A percentile compares a stretch with the other conserved stretches of the same genome.
Evolutionary conservation across 1,140 invertebrate species (phyloP).

Genomic region (Atta texana): DNA sequence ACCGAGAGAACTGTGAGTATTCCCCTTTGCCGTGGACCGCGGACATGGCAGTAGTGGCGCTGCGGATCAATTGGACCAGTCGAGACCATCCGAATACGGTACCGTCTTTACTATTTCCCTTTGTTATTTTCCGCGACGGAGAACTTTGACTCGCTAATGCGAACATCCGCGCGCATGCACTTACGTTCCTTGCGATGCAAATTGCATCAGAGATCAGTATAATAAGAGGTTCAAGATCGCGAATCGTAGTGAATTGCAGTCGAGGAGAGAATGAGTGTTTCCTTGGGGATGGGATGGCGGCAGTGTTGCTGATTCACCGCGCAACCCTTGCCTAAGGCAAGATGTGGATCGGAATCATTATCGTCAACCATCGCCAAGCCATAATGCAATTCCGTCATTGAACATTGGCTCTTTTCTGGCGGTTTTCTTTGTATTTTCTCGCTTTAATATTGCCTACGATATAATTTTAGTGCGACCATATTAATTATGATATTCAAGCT

Average conservation of each 20-base stretch:
- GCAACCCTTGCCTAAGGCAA: not conserved
- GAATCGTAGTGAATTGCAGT: not conserved
- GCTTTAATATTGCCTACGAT: not conserved
- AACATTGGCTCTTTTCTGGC: no score
- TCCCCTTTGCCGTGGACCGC: not conserved
- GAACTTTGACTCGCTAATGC: not conserved
- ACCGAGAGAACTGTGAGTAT: conserved; percentile 27
- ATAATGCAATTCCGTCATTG: conserved; percentile 16
- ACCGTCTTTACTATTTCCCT: conserved; percentile 15
- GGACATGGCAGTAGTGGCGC: conserved; percentile 51
- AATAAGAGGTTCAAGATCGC: not conserved
- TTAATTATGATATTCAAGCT: not conserved
- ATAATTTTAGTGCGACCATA: not conserved
- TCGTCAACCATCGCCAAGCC: not conserved
- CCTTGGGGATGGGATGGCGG: not conserved
- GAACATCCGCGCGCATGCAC: conserved; percentile 26
- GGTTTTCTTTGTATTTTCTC: not conserved
- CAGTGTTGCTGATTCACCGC: not conserved
- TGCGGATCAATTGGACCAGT: conserved; percentile 36
- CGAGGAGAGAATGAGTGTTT: not conserved
- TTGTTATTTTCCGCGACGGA: not conserved
- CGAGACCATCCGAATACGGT: conserved; percentile 28
- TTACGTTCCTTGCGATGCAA: no score
- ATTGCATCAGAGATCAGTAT: not conserved
- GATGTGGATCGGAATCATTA: conserved; percentile 23